Conservation (phyloP, 2,797 vertebrate species). For the Enteromius thamalakanensis region DNA sequence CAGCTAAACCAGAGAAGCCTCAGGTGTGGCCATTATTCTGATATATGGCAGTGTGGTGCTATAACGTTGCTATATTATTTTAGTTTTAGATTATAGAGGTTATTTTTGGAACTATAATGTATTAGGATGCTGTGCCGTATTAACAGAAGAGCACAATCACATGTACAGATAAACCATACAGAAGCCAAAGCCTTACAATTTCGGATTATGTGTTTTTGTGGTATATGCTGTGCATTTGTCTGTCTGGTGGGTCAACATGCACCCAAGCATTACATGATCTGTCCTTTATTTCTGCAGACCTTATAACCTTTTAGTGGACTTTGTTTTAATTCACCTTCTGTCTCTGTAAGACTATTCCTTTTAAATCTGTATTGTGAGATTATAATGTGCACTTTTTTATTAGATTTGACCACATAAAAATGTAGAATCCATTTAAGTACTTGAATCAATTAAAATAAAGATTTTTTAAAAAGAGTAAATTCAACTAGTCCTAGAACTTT, state of each 20-base stretch:
- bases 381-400: background rate
- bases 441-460: background rate
- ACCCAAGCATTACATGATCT: background rate
- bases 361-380: background rate
- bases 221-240: background rate
- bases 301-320: background rate
- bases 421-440: background rate
- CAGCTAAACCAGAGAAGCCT: slow-evolving; percentile 10
- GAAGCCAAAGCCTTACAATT: background rate
- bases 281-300: background rate
- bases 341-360: background rate
- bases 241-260: background rate
- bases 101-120: slow-evolving; percentile 17
- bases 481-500: background rate
- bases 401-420: background rate
- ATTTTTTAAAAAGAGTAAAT: background rate
- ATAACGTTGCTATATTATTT: slow-evolving; percentile 23
- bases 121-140: background rate
- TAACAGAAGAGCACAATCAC: slow-evolving; percentile 9
- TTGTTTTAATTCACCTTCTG: background rate
- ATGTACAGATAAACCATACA: background rate
- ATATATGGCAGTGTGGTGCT: slow-evolving; percentile 6
- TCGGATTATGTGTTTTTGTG: background rate
- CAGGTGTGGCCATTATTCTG: slow-evolving; percentile 36
- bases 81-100: slow-evolving; percentile 15